Percentiles rank a stretch among this genome's conserved stretches.
phyloP scores from a whole-genome alignment of 1,140 invertebrate species.

The Bombus pyrosoma region DNA sequence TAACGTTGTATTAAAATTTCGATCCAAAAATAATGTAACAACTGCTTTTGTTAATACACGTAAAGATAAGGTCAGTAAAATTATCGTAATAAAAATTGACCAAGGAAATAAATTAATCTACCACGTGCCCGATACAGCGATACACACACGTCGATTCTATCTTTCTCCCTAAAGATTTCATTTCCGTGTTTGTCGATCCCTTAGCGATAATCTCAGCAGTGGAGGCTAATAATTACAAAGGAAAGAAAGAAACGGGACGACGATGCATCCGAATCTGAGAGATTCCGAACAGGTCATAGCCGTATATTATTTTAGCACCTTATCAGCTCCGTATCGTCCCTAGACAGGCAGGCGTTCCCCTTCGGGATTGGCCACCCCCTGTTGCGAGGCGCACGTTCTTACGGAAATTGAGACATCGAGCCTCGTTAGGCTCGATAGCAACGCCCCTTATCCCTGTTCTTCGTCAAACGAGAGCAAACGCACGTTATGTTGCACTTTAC shows the following conservation, averaged over 20 bases:
- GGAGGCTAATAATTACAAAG: constrained; percentile 18
- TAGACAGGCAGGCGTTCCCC: constrained; percentile 43
- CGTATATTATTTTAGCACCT: constrained; percentile 71
- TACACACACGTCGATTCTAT: not conserved
- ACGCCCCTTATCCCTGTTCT: constrained; percentile 53
- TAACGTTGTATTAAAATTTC: too few species aligned
- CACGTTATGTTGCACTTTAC: constrained; percentile 55
- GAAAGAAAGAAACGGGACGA: constrained; percentile 25
- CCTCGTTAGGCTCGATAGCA: constrained; percentile 70
- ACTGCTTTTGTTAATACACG: not conserved
- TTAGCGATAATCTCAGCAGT: not conserved
- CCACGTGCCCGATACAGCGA: not conserved
- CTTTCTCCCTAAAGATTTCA: too few species aligned
- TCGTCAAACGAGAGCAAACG: constrained; percentile 37
- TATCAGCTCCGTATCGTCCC: constrained; percentile 72
- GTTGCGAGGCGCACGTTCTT: constrained; percentile 70
- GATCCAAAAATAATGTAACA: too few species aligned
- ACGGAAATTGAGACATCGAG: constrained; percentile 78
- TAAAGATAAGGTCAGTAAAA: not conserved
- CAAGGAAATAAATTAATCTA: not conserved
- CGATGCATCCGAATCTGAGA: constrained; percentile 31
- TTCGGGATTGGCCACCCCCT: constrained; percentile 42
- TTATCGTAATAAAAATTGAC: not conserved
- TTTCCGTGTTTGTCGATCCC: not conserved
- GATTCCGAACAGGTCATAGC: constrained; percentile 28